Evolutionary conservation across 2,888 invertebrate genomes (phyloP).

Genomic region (Morinoia aosen): DNA sequence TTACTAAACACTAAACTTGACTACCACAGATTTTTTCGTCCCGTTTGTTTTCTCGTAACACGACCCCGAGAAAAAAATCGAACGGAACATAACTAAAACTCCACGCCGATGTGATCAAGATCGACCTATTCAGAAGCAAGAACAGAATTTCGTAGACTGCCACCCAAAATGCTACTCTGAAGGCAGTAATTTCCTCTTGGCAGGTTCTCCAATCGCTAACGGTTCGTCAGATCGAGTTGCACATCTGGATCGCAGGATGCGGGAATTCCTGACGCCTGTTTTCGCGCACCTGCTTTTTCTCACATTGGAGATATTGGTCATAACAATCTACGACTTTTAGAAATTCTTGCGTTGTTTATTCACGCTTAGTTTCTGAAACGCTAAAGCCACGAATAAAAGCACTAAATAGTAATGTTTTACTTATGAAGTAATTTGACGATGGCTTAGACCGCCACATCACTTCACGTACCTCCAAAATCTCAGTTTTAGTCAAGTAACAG

Average conservation of each 20-base stretch:
- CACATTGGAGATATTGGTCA: not conserved
- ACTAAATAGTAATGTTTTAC: not conserved
- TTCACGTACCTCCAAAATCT: not conserved
- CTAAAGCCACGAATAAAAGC: not conserved
- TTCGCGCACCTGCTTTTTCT: not conserved
- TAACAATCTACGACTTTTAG: too few species aligned
- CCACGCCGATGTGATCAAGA: not conserved
- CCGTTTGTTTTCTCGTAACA: not conserved
- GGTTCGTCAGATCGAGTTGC: not conserved
- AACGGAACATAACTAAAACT: not conserved
- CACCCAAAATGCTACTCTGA: not conserved
- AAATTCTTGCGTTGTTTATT: not conserved
- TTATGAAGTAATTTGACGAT: not conserved
- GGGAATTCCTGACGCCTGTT: not conserved
- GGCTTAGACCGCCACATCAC: not conserved
- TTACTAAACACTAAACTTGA: not conserved
- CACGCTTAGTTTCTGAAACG: not conserved
- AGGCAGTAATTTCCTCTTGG: not conserved
- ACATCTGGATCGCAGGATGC: not conserved
- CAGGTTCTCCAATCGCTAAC: not conserved
- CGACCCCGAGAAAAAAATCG: not conserved
- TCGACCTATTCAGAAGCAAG: not conserved
- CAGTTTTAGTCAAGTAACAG: not conserved
- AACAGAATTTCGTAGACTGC: not conserved
- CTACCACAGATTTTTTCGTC: too few species aligned